These are phyloP conservation scores for Naja naja DNA, from an alignment of 2,113 vertebrate species.

Conservation along the genomic window DNA sequence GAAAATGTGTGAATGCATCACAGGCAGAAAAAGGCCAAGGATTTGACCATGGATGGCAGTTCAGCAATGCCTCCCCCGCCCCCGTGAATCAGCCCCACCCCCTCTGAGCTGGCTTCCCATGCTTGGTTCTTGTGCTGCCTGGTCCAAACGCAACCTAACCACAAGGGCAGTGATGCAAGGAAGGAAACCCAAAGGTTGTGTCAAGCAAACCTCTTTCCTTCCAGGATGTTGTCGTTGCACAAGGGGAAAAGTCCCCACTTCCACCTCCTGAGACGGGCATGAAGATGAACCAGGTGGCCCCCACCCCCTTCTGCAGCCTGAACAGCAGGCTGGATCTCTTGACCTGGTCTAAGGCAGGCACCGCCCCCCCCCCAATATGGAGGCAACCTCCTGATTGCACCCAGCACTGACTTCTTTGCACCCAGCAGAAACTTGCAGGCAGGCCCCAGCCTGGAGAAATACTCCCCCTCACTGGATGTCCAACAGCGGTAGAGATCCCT, in stretches of 20 bases:
- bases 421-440: background rate
- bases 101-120: background rate
- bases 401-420: background rate
- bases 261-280: background rate
- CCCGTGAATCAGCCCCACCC: background rate
- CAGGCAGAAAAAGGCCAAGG: background rate
- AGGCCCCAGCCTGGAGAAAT: background rate
- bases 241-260: background rate
- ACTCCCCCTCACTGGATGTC: background rate
- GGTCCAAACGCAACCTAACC: background rate
- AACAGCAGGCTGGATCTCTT: background rate
- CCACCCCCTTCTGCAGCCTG: background rate
- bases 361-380: background rate
- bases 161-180: background rate
- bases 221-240: background rate
- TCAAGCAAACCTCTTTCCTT: background rate
- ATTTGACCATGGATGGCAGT: background rate
- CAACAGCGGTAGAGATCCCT: background rate
- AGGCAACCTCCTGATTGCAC: background rate
- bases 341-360: background rate
- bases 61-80: background rate
- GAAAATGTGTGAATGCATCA: background rate
- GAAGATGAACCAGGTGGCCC: accelerated
- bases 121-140: background rate
- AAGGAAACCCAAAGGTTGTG: background rate